These are phyloP conservation scores for Lamproptera curius DNA, from an alignment of 2,888 invertebrate genomes.

Conservation along the genomic window DNA sequence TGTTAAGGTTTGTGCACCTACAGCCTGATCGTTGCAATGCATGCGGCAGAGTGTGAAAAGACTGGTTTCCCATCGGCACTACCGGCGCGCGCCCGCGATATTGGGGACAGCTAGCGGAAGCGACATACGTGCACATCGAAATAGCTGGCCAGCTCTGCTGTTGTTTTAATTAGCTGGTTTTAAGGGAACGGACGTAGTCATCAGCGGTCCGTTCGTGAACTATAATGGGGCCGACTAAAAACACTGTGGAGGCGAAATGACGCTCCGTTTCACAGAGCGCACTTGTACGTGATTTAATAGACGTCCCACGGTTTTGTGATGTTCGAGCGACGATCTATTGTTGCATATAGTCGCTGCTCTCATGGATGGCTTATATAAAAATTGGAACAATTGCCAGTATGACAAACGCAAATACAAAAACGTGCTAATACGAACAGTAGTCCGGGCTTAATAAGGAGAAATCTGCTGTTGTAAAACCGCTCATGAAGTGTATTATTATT, in stretches of 20 bases:
- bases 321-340: constrained; percentile 23
- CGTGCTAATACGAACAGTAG: not conserved
- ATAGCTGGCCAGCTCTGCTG: constrained; percentile 28
- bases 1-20: constrained; percentile 28
- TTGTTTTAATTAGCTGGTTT: constrained; percentile 29
- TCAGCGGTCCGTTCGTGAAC: constrained; percentile 21
- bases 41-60: constrained; percentile 60
- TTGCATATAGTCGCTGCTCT: constrained; percentile 15
- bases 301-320: constrained; percentile 29
- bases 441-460: not conserved
- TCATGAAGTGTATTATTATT: not conserved
- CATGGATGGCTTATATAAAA: constrained; percentile 26
- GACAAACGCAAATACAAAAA: not conserved
- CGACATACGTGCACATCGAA: constrained; percentile 44
- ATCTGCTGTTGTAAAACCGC: not conserved
- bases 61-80: constrained; percentile 57
- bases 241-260: not conserved
- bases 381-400: constrained; percentile 9
- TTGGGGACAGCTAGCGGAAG: constrained; percentile 61
- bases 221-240: constrained; percentile 3
- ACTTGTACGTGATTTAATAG: constrained; percentile 25
- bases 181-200: constrained; percentile 5
- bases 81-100: constrained; percentile 54
- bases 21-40: constrained; percentile 54
- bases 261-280: constrained; percentile 1